Evolutionary conservation across 2,797 vertebrate species (phyloP).

Genomic region (Propithecus deckenii): DNA sequence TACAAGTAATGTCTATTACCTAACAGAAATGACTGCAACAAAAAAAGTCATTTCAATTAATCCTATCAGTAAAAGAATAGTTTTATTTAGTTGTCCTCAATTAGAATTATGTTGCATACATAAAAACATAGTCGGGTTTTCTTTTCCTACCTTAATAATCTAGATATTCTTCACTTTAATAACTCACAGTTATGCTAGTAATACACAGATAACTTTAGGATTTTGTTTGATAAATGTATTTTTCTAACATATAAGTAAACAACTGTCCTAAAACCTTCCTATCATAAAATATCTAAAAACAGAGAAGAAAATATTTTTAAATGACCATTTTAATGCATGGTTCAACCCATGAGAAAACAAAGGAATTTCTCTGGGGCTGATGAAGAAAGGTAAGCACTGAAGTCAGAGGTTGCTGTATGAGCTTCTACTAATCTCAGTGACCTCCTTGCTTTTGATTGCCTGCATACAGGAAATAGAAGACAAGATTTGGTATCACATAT

Average conservation of each 20-base stretch:
- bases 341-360: neutral
- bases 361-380: neutral
- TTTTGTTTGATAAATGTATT: neutral
- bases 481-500: neutral
- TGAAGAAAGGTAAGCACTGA: neutral
- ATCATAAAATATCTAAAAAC: neutral
- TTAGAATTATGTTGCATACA: neutral
- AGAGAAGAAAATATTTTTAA: neutral
- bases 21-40: neutral
- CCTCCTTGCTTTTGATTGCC: neutral
- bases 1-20: neutral
- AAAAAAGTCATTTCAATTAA: slow-evolving; percentile 1
- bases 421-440: neutral
- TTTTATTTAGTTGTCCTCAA: neutral
- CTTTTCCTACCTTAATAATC: neutral
- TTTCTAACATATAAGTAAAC: neutral
- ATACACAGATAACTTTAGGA: neutral
- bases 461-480: neutral
- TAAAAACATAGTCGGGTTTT: slow-evolving; percentile 6
- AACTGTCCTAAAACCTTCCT: neutral
- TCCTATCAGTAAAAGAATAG: neutral
- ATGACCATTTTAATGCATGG: neutral
- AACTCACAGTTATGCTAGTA: neutral
- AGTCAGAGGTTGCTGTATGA: neutral
- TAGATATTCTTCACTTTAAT: neutral